A percentile compares a stretch with the other conserved stretches of the same genome.
Evolutionary conservation across 2,113 vertebrate genomes (phyloP).

Genomic region (Halichoeres trimaculatus): DNA sequence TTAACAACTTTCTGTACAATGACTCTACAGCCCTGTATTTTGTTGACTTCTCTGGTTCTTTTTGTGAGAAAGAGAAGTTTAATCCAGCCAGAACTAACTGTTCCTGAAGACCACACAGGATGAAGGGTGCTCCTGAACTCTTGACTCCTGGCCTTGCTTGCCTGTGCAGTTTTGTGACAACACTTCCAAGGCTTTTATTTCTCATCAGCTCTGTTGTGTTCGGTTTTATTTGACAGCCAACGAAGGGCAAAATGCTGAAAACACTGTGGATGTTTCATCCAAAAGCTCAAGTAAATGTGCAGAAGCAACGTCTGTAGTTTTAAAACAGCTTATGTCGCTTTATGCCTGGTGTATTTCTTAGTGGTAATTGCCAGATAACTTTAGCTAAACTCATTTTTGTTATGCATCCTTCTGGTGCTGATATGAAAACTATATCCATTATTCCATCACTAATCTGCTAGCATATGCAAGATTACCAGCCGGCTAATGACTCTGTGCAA

Average conservation of each 20-base stretch:
- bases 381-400: neutral
- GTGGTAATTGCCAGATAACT: neutral
- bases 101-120: conserved; percentile 58
- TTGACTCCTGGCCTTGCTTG: conserved; percentile 77
- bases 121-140: conserved; percentile 70
- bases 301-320: neutral
- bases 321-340: neutral
- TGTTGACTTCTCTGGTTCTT: conserved; percentile 28
- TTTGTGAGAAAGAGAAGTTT: conserved; percentile 25
- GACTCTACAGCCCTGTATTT: neutral
- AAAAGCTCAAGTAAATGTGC: neutral
- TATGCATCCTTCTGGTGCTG: conserved; percentile 12
- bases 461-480: conserved; percentile 48
- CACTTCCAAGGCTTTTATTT: conserved; percentile 78
- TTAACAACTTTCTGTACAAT: too few relatives aligned
- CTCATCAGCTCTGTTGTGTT: conserved; percentile 58
- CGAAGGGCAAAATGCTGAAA: conserved; percentile 19
- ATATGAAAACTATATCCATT: conserved; percentile 31
- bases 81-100: conserved; percentile 40
- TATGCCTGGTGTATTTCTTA: neutral
- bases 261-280: conserved; percentile 1
- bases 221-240: conserved; percentile 41
- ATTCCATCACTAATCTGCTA: conserved; percentile 38
- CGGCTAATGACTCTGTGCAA: conserved; percentile 41
- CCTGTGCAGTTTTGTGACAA: conserved; percentile 80